Evolutionary conservation across 1,140 invertebrate species (phyloP), one percentile per base, ranked within the genome.

Genomic region (Musca vetustissima): DNA sequence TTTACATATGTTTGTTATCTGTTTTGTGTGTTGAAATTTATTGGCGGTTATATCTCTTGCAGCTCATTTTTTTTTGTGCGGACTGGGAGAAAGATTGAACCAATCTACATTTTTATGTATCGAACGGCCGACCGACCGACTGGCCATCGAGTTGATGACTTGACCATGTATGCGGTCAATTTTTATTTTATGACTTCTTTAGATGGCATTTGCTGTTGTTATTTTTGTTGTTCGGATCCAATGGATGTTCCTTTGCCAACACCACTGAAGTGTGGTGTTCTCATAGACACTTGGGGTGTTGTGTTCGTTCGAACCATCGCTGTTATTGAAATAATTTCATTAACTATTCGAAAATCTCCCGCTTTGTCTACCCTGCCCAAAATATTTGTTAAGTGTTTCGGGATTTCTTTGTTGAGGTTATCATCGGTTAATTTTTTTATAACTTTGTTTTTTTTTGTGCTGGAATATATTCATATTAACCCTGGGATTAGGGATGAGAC

Each of bases 201-300:
- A 57, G 19, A 9, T 21, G 9, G 19, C 50, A 22, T 53, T 21
- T 53, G 7, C 17, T 50, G 49, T 47, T 49, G 52, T 14, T 68
- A 59, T 19, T 59, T 48, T 67, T 15, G 14, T 47, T 67, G 28
- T 4, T 32, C 28, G 28, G 28, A n/a, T n/a, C n/a, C 28, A 32
- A 4, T 32, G 11, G 36, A 43, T 43, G 36, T 11, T 43, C 36
- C 36, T 43, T 43, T 43, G 36, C 6, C 36, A 59, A 61, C 8
- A 13, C 49, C 69, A 78, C 77, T 68, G 72, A 43, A 43, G 67
- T 67, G 57, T 75, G 74, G 75, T 77, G 76, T 77, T 70, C 73
- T 73, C 76, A 77, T 78, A 78, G 76, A 78, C 76, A 78, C 76
- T 78, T 78, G 68, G 76, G 76, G 76, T 78, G 76, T 77, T 77